phyloP scores from a whole-genome alignment of 2,797 vertebrate genomes.

The Coendou prehensilis region DNA sequence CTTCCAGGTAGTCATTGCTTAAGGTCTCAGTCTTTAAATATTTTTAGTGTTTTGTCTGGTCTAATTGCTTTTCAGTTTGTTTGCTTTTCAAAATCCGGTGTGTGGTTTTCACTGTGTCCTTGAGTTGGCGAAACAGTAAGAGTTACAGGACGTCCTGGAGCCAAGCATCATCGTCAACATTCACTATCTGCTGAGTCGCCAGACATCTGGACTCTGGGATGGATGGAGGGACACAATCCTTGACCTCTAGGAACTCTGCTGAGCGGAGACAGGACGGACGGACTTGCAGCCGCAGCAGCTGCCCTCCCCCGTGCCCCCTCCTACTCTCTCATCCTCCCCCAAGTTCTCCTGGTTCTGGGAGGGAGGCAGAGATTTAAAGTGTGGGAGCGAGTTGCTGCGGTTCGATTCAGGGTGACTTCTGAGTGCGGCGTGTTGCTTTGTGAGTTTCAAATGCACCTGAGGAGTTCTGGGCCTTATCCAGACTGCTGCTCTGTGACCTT shows the following conservation, averaged over 20 bases:
- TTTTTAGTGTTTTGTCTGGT: conserved; percentile 27
- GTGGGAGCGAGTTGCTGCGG: fast-evolving
- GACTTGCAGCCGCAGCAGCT: conserved; percentile 39
- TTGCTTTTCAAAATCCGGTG: conserved; percentile 58
- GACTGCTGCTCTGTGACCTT: neutral
- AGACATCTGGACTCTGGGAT: conserved; percentile 70
- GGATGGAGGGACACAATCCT: conserved; percentile 53
- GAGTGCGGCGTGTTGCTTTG: neutral
- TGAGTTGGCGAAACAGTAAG: conserved; percentile 63
- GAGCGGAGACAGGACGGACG: neutral
- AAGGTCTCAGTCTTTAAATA: conserved; percentile 11
- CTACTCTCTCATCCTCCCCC: too few species aligned
- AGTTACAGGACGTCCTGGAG: conserved; percentile 17
- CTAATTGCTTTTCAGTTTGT: conserved; percentile 59
- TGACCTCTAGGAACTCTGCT: conserved; percentile 63
- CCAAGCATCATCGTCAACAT: neutral
- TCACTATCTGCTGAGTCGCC: conserved; percentile 77
- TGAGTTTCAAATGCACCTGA: neutral
- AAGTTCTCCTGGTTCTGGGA: neutral
- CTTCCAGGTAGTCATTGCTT: neutral
- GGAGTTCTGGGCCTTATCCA: neutral
- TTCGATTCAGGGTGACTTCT: neutral
- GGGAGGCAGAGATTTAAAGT: neutral
- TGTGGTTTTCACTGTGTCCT: conserved; percentile 74
- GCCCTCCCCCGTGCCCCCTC: fast-evolving